Evolutionary conservation across 92 coral and sea anemone species (phyloP), one percentile per base, ranked within the genome.

Genomic region (Plumapathes pennacea): DNA sequence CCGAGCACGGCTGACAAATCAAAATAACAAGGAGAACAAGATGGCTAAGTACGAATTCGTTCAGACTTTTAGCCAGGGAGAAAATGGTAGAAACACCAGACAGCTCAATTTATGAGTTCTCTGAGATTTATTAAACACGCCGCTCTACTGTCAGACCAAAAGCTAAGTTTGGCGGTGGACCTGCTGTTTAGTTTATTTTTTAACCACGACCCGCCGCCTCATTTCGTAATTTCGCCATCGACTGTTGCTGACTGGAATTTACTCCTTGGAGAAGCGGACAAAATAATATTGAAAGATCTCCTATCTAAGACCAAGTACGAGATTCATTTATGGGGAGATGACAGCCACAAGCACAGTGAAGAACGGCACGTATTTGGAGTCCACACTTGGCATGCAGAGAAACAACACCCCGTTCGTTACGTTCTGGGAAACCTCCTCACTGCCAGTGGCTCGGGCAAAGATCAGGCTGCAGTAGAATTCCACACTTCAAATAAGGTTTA

Each of bases 391-490:
- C 22, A 23, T 25, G 23, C 25, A 30, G 50, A 25, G 19, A 37
- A 47, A 32, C 1, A 25, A 3, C 31, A 51, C 13, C 73, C 73
- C 0, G 38, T 38, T 18, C 20, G 50, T 0, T 34, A 33, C 25
- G 73, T 66, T 20, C 50, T 53, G 27, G 52, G 14, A 2, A 66
- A 66, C 17, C 10, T 12, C 17, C 57, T 66, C 4, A 51, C 37
- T 14, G 62, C 72, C 22, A 49, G 61, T 21, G 74, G 74, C 13
- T 67, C 15, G 11, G 74, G 64, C 4, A 41, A 50, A 38, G 61
- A 66, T 21, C 73, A 66, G 38, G 38, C 50, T 10, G 38, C 50
- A 21, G 41, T 66, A 6, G 67, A 60, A 8, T 42, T 13, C 24
- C 69, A 62, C 15, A 19, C 32, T 24, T 29, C 32, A 15, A 29